These are phyloP conservation scores for Schizopygopsis pylzovi DNA, from an alignment of 2,797 vertebrate species.

Conservation along the genomic window DNA sequence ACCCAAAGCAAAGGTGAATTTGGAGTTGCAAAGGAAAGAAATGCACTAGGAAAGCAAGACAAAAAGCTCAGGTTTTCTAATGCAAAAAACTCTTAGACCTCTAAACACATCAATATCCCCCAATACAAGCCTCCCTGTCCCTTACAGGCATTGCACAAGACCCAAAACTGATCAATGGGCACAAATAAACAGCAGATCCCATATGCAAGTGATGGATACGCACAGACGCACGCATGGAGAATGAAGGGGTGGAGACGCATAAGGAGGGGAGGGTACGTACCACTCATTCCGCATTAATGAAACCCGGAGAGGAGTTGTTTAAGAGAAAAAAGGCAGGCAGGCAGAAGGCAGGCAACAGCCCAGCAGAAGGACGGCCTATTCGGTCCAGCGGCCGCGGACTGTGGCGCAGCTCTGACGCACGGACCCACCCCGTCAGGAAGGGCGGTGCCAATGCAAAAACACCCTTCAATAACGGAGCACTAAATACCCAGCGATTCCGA, in stretches of 20 bases:
- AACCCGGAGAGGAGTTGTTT: slow-evolving; percentile 89
- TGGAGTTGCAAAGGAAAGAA: neutral
- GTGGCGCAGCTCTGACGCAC: slow-evolving; percentile 92
- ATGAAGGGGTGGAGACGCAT: slow-evolving; percentile 83
- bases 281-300: slow-evolving; percentile 99
- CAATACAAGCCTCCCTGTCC: slow-evolving; percentile 59
- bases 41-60: slow-evolving; percentile 11
- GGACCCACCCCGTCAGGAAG: slow-evolving; percentile 87
- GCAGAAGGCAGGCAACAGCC: slow-evolving; percentile 74
- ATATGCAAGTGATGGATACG: slow-evolving; percentile 65
- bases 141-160: slow-evolving; percentile 51
- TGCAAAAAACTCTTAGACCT: slow-evolving; percentile 15
- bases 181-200: slow-evolving; percentile 66
- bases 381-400: slow-evolving; percentile 89
- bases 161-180: slow-evolving; percentile 78
- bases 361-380: slow-evolving; percentile 91
- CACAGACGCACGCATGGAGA: slow-evolving; percentile 66
- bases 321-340: slow-evolving; percentile 86
- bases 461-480: slow-evolving; percentile 70
- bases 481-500: slow-evolving; percentile 59
- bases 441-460: slow-evolving; percentile 75
- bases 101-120: slow-evolving; percentile 63
- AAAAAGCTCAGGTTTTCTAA: slow-evolving; percentile 38
- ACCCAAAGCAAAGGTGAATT: neutral
- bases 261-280: slow-evolving; percentile 94